These are phyloP conservation scores for Magallana nippona DNA, from an alignment of 2,888 invertebrate genomes.

Conservation along the genomic window DNA sequence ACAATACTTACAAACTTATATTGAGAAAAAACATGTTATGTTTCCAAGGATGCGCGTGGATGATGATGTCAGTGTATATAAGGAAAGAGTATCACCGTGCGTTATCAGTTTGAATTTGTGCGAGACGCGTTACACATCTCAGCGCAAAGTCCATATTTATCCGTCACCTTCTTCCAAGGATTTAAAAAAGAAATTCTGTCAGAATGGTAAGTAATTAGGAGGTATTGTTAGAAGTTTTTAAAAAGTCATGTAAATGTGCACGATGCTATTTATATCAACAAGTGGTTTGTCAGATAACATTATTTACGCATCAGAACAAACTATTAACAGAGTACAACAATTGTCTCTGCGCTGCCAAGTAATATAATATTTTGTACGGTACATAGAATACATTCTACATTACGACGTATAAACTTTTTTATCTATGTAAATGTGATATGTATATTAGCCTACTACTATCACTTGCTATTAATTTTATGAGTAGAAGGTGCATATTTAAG, in stretches of 20 bases:
- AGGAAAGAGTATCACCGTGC: slow-evolving; percentile 34
- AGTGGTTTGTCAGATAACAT: not conserved
- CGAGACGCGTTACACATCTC: slow-evolving; percentile 45
- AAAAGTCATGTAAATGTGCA: not conserved
- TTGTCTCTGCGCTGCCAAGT: no score
- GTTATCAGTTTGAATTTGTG: slow-evolving; percentile 52
- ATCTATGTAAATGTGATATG: no score
- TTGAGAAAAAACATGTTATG: not conserved
- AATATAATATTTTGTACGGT: no score
- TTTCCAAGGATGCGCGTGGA: slow-evolving; percentile 46
- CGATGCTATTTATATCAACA: slow-evolving; percentile 1
- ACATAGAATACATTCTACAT: no score
- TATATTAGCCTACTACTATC: no score
- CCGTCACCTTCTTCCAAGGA: not conserved
- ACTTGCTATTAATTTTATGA: no score
- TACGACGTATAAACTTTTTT: no score
- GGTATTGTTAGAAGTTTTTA: no score
- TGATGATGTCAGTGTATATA: slow-evolving; percentile 47
- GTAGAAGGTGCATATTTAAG: no score
- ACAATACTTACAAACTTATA: no score
- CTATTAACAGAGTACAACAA: no score
- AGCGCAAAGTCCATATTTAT: slow-evolving; percentile 36
- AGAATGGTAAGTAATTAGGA: slow-evolving; percentile 21
- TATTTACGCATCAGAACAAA: not conserved
- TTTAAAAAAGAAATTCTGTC: slow-evolving; percentile 8